A percentile compares a stretch with the other conserved stretches of the same genome.
These are phyloP conservation scores for western clawed frog (Xenopus tropicalis) DNA, from an alignment of 2,113 vertebrate genomes.

Conservation along the genomic window UCB_Xtro_10.0 CM004446.2:108148001-108148500, in stretches of 20 bases:
- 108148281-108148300: constrained; percentile 93
- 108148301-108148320: constrained; percentile 98
- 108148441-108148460: no score
- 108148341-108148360: not conserved
- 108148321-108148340: constrained; percentile 91
- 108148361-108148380: not conserved
- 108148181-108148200: constrained; percentile 97
- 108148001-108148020: no score
- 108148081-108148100: no score
- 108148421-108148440: no score
- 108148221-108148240: constrained; percentile 99
- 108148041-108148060: no score
- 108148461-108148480: no score
- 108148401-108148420: no score
- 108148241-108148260: constrained; percentile 98
- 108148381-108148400: no score
- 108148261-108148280: constrained; percentile 93
- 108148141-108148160: constrained; percentile 94
- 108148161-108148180: constrained; percentile 98
- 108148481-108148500: no score
- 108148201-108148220: constrained; percentile 99
- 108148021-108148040: no score
- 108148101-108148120: no score
- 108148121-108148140: constrained; percentile 41
- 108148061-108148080: no score